Evolutionary conservation across 2,888 invertebrate genomes (phyloP).

Genomic region (Microchrysa polita): DNA sequence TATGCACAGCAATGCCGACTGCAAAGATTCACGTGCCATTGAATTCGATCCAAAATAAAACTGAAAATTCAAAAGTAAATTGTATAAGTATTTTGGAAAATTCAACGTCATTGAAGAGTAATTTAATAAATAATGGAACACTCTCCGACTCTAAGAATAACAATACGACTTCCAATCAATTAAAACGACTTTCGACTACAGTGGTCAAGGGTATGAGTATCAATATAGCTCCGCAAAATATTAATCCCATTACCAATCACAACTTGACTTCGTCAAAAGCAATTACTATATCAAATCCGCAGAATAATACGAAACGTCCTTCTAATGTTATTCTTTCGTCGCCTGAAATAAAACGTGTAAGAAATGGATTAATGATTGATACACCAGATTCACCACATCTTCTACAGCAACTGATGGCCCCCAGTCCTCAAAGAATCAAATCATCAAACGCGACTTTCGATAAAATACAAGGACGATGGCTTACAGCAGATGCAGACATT

Average conservation of each 20-base stretch:
- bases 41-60: constrained; percentile 60
- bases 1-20: constrained; percentile 45
- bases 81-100: constrained; percentile 18
- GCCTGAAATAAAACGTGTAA: constrained; percentile 51
- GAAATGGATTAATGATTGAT: constrained; percentile 55
- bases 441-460: constrained; percentile 50
- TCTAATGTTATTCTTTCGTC: constrained; percentile 47
- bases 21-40: constrained; percentile 52
- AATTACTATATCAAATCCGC: constrained; percentile 37
- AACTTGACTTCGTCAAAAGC: constrained; percentile 25
- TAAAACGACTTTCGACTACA: constrained; percentile 16
- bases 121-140: constrained; percentile 9
- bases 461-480: constrained; percentile 61
- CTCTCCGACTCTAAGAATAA: constrained; percentile 26
- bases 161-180: constrained; percentile 17
- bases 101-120: constrained; percentile 45
- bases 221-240: constrained; percentile 9
- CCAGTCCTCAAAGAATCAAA: constrained; percentile 58
- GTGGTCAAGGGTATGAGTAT: constrained; percentile 23
- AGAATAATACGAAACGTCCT: constrained; percentile 50
- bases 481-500: constrained; percentile 57
- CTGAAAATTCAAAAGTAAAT: constrained; percentile 50
- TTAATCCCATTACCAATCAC: constrained; percentile 5
- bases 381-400: constrained; percentile 65
- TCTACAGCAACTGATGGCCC: constrained; percentile 70